These are phyloP conservation scores for Serilophus lunatus DNA, from an alignment of 2,113 vertebrate genomes.

Conservation along the genomic window DNA sequence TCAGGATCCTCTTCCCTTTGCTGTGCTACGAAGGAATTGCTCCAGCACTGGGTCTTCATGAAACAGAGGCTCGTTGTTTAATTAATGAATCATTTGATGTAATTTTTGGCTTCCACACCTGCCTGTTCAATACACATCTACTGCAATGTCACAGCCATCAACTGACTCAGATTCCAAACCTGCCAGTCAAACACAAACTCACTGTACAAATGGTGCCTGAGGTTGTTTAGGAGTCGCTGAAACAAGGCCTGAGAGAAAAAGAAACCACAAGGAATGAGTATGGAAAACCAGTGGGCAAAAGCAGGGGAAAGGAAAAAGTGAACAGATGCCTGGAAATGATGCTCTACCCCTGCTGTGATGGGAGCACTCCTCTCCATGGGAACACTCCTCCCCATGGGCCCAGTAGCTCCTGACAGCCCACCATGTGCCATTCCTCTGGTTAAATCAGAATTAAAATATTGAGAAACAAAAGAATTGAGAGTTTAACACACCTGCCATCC, in stretches of 20 bases:
- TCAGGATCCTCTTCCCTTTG: not conserved
- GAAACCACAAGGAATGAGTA: not conserved
- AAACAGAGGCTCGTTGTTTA: not conserved
- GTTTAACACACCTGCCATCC: not conserved
- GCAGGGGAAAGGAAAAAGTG: not conserved
- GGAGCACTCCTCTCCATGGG: not conserved
- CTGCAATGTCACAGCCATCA: not conserved
- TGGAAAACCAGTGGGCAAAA: not conserved
- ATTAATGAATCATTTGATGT: not conserved
- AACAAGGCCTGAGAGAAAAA: not conserved
- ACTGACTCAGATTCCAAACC: not conserved
- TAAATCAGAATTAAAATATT: not conserved
- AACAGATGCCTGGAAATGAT: not conserved
- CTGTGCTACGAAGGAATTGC: not conserved
- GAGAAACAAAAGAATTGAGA: not conserved
- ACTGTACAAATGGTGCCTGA: accelerated
- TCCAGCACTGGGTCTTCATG: not conserved
- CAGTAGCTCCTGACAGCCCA: not conserved
- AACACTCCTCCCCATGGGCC: not conserved
- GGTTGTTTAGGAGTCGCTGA: not conserved
- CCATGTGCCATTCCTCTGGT: not conserved
- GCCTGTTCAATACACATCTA: not conserved
- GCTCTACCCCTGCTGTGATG: accelerated
- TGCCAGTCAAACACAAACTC: not conserved
- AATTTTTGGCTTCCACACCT: not conserved